Evolutionary conservation across 2,797 vertebrate genomes (phyloP), one percentile per base, ranked within the genome.

Genomic region (Sebastes wilsoni): DNA sequence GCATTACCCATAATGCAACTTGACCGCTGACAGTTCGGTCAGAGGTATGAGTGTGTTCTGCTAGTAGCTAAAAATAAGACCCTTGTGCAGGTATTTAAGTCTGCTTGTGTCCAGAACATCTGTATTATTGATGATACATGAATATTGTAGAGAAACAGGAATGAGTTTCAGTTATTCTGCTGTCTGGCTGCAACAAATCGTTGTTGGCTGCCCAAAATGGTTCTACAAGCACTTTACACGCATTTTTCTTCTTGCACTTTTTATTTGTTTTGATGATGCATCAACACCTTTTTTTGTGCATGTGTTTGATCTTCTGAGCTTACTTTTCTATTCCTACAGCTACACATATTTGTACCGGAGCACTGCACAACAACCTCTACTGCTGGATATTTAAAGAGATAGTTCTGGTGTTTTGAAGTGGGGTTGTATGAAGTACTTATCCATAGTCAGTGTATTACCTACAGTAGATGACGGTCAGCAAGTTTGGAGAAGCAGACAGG

Each of bases 41-140:
- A 6, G 6, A 62, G 20, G 12, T 16, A 34, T 11, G 9, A 8
- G 7, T 22, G 25, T n/a, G 46, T 32, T 23, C 6, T 30, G 6
- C 8, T 49, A 14, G 10, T 16, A n/a, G 16, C 59, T 82, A 22
- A 46, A 34, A 68, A 25, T 8, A 54, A 25, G 3, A 16, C 23
- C 4, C 3, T 1, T 32, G 23, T 8, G 1, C 23, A 32, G 27
- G 18, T 61, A 22, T 70, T 75, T 49, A 28, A 67, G 18, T 73
- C 42, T 23, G 23, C 30, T 18, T 78, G 8, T 27, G 36, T 66
- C 54, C 68, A 55, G 16, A 49, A 6, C 4, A 3, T 62, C 32
- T 72, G 36, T 70, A 65, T 81, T 80, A 83, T 75, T 83, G 66
- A 86, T 67, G 55, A 66, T 20, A 23, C 22, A 75, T 85, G 54